phyloP scores from a whole-genome alignment of 2,797 vertebrate genomes.

The Ceryle rudis region DNA sequence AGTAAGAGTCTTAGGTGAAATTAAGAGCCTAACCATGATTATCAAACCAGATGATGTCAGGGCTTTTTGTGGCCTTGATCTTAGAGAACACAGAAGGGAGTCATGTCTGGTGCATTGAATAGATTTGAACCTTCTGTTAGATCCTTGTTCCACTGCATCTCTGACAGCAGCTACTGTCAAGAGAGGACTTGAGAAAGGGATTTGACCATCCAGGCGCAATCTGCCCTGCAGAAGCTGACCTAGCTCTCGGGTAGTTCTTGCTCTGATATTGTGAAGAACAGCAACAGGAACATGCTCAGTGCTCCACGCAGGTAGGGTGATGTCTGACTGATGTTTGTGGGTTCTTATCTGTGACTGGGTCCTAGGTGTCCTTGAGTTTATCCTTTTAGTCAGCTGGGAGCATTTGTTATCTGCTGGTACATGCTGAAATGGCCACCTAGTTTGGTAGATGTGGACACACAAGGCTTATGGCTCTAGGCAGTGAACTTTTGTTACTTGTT shows the following conservation, averaged over 20 bases:
- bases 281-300: neutral
- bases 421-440: neutral
- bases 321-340: neutral
- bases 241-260: neutral
- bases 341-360: neutral
- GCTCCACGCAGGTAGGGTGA: neutral
- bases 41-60: neutral
- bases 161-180: neutral
- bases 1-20: neutral
- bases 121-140: neutral
- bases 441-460: neutral
- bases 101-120: neutral
- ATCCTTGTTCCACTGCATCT: neutral
- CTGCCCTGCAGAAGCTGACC: neutral
- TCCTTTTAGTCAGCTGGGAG: neutral
- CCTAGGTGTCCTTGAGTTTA: neutral
- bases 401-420: neutral
- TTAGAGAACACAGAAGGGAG: neutral
- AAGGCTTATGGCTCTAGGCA: neutral
- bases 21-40: neutral
- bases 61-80: neutral
- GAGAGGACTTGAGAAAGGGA: neutral
- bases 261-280: accelerated
- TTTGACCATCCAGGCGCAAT: accelerated
- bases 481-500: neutral